Base-by-base conservation (phyloP, 2,797 vertebrate species). In the Anguilla marmorata region DNA sequence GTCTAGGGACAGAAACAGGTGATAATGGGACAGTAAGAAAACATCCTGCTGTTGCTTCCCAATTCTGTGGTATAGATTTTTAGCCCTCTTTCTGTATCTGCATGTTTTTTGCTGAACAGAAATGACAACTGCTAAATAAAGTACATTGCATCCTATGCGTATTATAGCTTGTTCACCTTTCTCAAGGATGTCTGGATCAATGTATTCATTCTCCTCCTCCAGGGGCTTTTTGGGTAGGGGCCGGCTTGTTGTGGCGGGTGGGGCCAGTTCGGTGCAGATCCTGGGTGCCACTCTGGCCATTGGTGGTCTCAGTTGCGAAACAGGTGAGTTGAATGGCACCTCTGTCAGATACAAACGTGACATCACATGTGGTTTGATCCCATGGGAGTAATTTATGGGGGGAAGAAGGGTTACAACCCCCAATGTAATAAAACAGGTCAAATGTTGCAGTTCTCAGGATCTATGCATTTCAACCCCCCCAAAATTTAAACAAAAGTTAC, bases 271-370 rank as follows among this genome's bases (percentile, higher is more conserved):
- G n/a, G 84, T 87, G 2, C 1, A 89, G 87, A 83, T 66, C 86
- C 88, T 90, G 0, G 94, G 94, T 0, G 87, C 56, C 86, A 94
- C 91, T 45, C 91, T 56, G 2, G 91, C 93, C 85, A 27, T 79
- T 54, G 92, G 93, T 33, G 56, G n/a, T 14, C 1, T 58, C 2
- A 3, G 54, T 3, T 63, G 87, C 16, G 72, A 2, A 87, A 21
- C 79, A 48, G 84, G 9, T 60, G 45, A 66, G 30, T 84, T 5
- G 16, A 86, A 45, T 6, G 88, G 41, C 6, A 84, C 0, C 0
- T 90, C 94, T 95, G 91, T 83, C 69, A 24, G 88, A 90, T 3
- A 86, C 54, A 92, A 3, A 84, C 37, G 37, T 41, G 37, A 41
- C 16, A 79, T 33, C 12, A 52, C 12, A 11, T 6, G 11, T 14